A percentile compares a stretch with the other conserved stretches of the same genome.
Evolutionary conservation across 1,140 invertebrate genomes (phyloP).

Genomic region (Macrobrachium rosenbergii): DNA sequence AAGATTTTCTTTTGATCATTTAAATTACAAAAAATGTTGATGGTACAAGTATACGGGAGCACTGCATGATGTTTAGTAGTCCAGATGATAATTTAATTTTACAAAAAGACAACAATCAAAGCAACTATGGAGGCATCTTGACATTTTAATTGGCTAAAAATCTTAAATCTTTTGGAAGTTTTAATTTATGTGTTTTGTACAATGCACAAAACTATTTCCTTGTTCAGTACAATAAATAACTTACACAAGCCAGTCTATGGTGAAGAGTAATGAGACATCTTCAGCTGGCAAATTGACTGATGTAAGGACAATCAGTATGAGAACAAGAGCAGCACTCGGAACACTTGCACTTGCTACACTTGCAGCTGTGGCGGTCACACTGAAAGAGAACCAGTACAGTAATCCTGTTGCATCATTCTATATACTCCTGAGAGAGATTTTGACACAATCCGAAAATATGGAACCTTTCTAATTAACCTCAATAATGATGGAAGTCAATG

Average conservation of each 20-base stretch:
- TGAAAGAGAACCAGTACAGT: slow-evolving; percentile 68
- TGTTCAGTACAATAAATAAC: slow-evolving; percentile 69
- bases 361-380: slow-evolving; percentile 90
- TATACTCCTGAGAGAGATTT: no score
- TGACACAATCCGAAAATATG: no score
- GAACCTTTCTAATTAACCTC: no score
- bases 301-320: slow-evolving; percentile 86
- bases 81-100: no score
- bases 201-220: slow-evolving; percentile 1
- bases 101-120: no score
- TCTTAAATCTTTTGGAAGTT: no score
- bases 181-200: neutral
- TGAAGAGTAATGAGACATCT: slow-evolving; percentile 87
- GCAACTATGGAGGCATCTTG: no score
- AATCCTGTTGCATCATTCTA: neutral
- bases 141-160: no score
- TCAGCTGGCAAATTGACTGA: slow-evolving; percentile 86
- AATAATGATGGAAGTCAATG: no score
- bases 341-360: slow-evolving; percentile 94
- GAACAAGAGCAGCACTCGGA: slow-evolving; percentile 90
- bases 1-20: neutral
- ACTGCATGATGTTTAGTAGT: no score
- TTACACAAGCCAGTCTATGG: slow-evolving; percentile 93
- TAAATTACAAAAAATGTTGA: no score
- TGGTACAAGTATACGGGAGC: no score